A percentile compares a stretch with the other conserved stretches of the same genome.
phyloP scores from a whole-genome alignment of 2,888 invertebrate species.

The Synanthedon formicaeformis region DNA sequence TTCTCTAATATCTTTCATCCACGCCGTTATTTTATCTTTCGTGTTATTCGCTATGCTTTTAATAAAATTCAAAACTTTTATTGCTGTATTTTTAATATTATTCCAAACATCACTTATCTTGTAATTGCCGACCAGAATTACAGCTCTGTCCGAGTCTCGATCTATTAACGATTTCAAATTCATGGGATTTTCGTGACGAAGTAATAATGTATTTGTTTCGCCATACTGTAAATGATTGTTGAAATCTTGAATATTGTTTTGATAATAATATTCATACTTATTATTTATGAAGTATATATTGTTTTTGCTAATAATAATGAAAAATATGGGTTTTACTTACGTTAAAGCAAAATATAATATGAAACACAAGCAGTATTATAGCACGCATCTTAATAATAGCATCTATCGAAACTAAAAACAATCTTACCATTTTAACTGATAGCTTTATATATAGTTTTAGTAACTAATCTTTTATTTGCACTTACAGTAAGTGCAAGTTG shows the following conservation, averaged over 20 bases:
- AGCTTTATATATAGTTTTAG: neutral
- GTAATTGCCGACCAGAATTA: neutral
- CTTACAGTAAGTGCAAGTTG: too few relatives aligned
- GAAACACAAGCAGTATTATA: neutral
- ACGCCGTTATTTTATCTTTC: slow-evolving; percentile 18
- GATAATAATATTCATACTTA: neutral
- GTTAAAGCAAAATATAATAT: neutral
- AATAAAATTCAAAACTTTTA: slow-evolving; percentile 23
- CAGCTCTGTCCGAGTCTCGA: slow-evolving; percentile 8
- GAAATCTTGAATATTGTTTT: neutral
- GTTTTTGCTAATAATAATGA: neutral
- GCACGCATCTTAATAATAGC: neutral
- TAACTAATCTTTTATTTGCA: slow-evolving; percentile 1
- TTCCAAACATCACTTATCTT: slow-evolving; percentile 14
- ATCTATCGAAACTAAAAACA: neutral
- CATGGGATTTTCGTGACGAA: neutral
- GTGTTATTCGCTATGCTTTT: slow-evolving; percentile 22
- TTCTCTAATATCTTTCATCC: slow-evolving; percentile 19
- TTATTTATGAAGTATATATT: too few relatives aligned
- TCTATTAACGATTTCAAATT: slow-evolving; percentile 1
- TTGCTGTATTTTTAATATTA: slow-evolving; percentile 21
- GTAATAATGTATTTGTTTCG: slow-evolving; percentile 2
- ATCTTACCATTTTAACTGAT: neutral
- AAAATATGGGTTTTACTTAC: neutral
- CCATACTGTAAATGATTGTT: slow-evolving; percentile 2